Base-by-base conservation (phyloP, 2,797 vertebrate genomes). In the Enteromius trimaculatus region DNA sequence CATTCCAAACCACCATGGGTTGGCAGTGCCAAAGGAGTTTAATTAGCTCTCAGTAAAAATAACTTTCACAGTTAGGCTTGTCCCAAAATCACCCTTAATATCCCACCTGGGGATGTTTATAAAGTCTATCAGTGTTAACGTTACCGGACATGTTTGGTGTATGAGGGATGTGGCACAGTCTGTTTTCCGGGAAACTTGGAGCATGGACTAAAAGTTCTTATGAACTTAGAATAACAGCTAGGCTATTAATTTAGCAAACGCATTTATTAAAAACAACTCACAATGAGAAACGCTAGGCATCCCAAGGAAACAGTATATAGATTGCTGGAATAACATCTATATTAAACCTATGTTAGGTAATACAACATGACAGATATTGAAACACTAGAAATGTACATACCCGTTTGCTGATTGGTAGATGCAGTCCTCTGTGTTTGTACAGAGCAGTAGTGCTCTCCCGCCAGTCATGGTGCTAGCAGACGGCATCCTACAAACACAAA, bases 391-490 rank as follows among this genome's bases (percentile, higher is more conserved):
- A 60, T 60, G 23, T 51, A 44, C 92, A 19, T 93, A 95, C 95
- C 94, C 91, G 93, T 94, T 94, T 86, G 93, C 92, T 89, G 94
- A 93, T 93, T 95, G 94, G 92, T 95, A 95, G 92, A 95, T 95
- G 87, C 93, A 94, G 93, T 94, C 94, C 91, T 95, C 94, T 92
- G 94, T 93, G 92, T 95, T 94, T 77, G 94, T 92, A 91, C 94
- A 95, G 92, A 95, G 94, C 94, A 94, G 92, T 90, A 95, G 91
- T 85, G 92, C 94, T 92, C 93, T 93, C 90, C 95, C 94, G 89
- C 94, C 95, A 49, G 95, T 95, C 95, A 95, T 95, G 90, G 93
- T 95, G 94, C 93, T 95, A 95, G 94, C 95, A 95, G 94, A 94
- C 86, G 95, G 95, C 94, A 95, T 95, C 91, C 94, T 95, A 85